These are phyloP conservation scores for Argopecten irradians DNA, from an alignment of 1,140 invertebrate species.

Conservation along the genomic window DNA sequence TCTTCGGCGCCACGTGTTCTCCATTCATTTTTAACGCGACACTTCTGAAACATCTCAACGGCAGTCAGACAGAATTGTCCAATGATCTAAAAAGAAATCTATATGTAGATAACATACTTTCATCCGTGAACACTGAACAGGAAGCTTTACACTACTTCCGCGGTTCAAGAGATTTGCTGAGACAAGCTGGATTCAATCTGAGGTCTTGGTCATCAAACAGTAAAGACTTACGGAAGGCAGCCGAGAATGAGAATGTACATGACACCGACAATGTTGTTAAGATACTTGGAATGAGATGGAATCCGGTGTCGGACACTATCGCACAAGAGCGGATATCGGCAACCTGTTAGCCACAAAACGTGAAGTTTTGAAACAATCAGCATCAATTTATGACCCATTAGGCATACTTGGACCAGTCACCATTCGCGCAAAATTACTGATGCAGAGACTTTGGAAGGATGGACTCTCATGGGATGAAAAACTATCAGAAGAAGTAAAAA, in stretches of 20 bases:
- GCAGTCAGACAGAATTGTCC: neutral
- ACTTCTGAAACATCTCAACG: slow-evolving; percentile 33
- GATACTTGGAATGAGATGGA: slow-evolving; percentile 27
- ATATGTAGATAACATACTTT: slow-evolving; percentile 8
- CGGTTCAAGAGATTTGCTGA: too few species aligned
- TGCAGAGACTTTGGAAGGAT: slow-evolving; percentile 24
- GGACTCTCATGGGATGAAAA: neutral
- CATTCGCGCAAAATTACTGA: neutral
- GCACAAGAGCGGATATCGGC: too few species aligned
- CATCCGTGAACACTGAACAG: neutral
- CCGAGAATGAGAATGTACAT: neutral
- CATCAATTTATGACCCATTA: slow-evolving; percentile 21
- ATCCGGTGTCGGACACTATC: neutral
- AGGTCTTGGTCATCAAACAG: too few species aligned
- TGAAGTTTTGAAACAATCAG: slow-evolving; percentile 2
- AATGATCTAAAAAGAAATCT: neutral
- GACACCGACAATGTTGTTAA: slow-evolving; percentile 19
- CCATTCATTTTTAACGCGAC: slow-evolving; percentile 28
- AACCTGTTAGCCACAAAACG: neutral
- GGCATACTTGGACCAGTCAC: neutral
- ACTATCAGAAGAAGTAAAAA: neutral
- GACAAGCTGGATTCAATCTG: too few species aligned
- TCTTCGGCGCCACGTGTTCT: too few species aligned
- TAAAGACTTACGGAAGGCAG: too few species aligned
- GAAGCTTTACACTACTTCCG: neutral